Percentiles rank a stretch among this genome's conserved stretches.
Evolutionary conservation across 2,113 vertebrate genomes (phyloP).

Genomic region (Madoqua kirkii): DNA sequence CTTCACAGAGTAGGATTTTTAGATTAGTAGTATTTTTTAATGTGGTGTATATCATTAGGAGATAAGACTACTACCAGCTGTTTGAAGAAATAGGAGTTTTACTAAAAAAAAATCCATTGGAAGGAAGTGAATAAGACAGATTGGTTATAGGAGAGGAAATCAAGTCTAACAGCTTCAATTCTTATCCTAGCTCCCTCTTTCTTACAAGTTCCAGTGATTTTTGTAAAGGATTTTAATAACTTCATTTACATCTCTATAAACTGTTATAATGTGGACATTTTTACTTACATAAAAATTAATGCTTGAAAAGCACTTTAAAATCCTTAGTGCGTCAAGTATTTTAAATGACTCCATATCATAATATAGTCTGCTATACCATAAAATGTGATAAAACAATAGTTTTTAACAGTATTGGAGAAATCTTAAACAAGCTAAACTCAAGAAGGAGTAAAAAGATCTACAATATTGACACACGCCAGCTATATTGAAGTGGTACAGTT

Average conservation of each 20-base stretch:
- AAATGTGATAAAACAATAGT: neutral
- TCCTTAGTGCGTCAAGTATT: neutral
- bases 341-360: neutral
- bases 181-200: neutral
- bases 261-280: neutral
- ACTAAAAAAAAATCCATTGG: conserved; percentile 51
- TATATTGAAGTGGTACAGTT: neutral
- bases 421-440: neutral
- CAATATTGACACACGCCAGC: neutral
- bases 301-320: conserved; percentile 22
- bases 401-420: neutral
- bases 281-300: conserved; percentile 34
- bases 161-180: conserved; percentile 13
- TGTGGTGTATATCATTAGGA: conserved; percentile 69
- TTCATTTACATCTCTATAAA: neutral
- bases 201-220: neutral
- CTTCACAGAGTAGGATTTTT: conserved; percentile 57
- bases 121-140: conserved; percentile 62
- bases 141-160: conserved; percentile 22
- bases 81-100: conserved; percentile 45
- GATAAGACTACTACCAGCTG: conserved; percentile 66
- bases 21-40: conserved; percentile 65
- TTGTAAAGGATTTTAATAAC: conserved; percentile 22
- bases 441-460: neutral
- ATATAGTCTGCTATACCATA: neutral